These are phyloP conservation scores for Plagiodera versicolora DNA, from an alignment of 2,888 invertebrate genomes.

Conservation along the genomic window DNA sequence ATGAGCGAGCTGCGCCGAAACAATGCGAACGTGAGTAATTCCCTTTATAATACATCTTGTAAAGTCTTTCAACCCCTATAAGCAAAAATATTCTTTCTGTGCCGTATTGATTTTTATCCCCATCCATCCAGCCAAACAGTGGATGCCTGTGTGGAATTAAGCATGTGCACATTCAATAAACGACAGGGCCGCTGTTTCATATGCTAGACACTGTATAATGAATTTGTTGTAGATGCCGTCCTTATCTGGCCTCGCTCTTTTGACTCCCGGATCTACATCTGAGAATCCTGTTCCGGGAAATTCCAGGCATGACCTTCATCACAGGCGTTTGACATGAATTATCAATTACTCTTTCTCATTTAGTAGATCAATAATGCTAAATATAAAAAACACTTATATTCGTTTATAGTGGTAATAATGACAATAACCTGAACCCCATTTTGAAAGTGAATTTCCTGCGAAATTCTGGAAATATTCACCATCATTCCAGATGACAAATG, in stretches of 20 bases:
- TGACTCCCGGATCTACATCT: constrained; percentile 33
- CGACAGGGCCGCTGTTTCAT: constrained; percentile 52
- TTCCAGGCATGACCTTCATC: constrained; percentile 7
- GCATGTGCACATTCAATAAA: constrained; percentile 54
- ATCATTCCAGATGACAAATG: too few relatives aligned
- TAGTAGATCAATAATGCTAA: too few relatives aligned
- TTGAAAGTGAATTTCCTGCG: too few relatives aligned
- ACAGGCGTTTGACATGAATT: not conserved
- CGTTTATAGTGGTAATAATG: too few relatives aligned
- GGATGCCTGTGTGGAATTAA: constrained; percentile 53
- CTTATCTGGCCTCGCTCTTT: constrained; percentile 36
- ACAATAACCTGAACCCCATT: too few relatives aligned
- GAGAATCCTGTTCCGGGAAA: constrained; percentile 17
- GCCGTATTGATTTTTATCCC: constrained; percentile 56
- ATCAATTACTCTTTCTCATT: too few relatives aligned
- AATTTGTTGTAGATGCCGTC: constrained; percentile 51
- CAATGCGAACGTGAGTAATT: constrained; percentile 36
- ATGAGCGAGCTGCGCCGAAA: constrained; percentile 14
- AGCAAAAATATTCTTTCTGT: constrained; percentile 56
- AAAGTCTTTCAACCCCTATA: constrained; percentile 51
- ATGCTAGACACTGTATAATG: constrained; percentile 56
- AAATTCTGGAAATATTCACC: too few relatives aligned
- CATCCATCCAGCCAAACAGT: constrained; percentile 50
- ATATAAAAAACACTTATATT: too few relatives aligned
- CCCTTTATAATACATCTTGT: constrained; percentile 44